Percentiles rank a stretch among this genome's conserved stretches.
Evolutionary conservation across 2,113 vertebrate genomes (phyloP).

Genomic region (Oceanites oceanicus): DNA sequence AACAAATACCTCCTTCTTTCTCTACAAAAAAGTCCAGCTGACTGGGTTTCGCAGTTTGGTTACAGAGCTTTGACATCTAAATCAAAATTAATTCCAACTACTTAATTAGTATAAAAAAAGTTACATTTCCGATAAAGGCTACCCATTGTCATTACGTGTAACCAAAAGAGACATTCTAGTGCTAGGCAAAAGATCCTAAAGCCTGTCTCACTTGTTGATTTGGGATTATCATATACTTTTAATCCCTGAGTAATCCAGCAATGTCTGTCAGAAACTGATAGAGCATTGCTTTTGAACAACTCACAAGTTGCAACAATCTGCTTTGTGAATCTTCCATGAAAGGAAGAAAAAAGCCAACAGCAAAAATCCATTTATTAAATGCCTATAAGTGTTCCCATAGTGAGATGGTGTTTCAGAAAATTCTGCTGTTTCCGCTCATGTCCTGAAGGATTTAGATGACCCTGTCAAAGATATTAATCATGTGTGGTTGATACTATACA

Average conservation of each 20-base stretch:
- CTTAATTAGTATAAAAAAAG: not conserved
- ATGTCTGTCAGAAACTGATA: not conserved
- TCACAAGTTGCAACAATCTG: not conserved
- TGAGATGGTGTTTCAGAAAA: not conserved
- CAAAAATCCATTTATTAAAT: not conserved
- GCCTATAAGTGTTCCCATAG: not conserved
- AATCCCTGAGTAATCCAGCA: not conserved
- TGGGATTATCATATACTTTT: not conserved
- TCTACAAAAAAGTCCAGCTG: not conserved
- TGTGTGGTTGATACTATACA: not conserved
- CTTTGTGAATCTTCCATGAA: not conserved
- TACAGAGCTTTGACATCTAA: not conserved
- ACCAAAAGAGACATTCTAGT: not conserved
- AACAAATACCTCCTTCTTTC: not conserved
- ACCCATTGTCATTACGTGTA: not conserved
- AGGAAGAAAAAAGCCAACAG: not conserved
- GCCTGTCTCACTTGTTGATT: not conserved
- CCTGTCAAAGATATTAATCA: not conserved
- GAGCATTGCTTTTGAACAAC: not conserved
- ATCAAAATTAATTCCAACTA: not conserved
- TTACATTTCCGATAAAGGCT: not conserved
- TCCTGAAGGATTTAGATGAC: not conserved
- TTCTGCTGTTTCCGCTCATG: not conserved
- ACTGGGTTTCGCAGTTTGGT: not conserved
- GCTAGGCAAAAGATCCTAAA: not conserved